Conservation (phyloP, 2,888 invertebrate species). For the Ganaspis brasiliensis region DNA sequence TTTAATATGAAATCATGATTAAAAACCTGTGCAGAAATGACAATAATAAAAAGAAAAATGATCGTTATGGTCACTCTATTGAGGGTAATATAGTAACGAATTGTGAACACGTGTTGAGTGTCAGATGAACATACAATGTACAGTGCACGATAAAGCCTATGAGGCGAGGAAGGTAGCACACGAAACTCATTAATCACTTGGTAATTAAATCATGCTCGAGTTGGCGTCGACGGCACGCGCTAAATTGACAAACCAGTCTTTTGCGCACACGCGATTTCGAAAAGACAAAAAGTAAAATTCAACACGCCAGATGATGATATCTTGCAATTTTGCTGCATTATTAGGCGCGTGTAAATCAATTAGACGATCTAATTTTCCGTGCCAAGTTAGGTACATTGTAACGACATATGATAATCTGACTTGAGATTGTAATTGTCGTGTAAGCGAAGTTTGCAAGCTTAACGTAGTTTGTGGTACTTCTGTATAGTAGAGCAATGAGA, state of each 20-base stretch:
- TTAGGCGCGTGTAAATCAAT: slow-evolving; percentile 2
- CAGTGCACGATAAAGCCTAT: slow-evolving; percentile 47
- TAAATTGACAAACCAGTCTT: slow-evolving; percentile 62
- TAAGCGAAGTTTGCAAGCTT: slow-evolving; percentile 13
- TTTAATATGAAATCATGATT: too few species aligned
- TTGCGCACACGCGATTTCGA: slow-evolving; percentile 46
- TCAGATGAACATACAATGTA: slow-evolving; percentile 1
- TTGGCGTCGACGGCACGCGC: slow-evolving; percentile 68
- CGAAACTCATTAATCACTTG: slow-evolving; percentile 70
- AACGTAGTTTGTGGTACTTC: slow-evolving; percentile 4
- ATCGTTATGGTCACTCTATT: too few species aligned
- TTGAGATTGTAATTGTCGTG: slow-evolving; percentile 20
- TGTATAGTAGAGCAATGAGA: not conserved
- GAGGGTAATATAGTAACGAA: not conserved
- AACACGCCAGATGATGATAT: not conserved
- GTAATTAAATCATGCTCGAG: slow-evolving; percentile 73
- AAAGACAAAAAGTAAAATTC: slow-evolving; percentile 19
- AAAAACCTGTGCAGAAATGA: too few species aligned
- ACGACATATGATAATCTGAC: slow-evolving; percentile 12
- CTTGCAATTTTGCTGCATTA: not conserved
- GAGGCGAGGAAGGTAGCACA: slow-evolving; percentile 52
- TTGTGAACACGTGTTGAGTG: not conserved
- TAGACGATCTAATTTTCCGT: not conserved
- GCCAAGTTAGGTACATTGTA: slow-evolving; percentile 1
- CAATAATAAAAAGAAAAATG: too few species aligned